These are phyloP conservation scores for Pongo pygmaeus DNA, from an alignment of 2,113 vertebrate genomes.

Conservation along the genomic window DNA sequence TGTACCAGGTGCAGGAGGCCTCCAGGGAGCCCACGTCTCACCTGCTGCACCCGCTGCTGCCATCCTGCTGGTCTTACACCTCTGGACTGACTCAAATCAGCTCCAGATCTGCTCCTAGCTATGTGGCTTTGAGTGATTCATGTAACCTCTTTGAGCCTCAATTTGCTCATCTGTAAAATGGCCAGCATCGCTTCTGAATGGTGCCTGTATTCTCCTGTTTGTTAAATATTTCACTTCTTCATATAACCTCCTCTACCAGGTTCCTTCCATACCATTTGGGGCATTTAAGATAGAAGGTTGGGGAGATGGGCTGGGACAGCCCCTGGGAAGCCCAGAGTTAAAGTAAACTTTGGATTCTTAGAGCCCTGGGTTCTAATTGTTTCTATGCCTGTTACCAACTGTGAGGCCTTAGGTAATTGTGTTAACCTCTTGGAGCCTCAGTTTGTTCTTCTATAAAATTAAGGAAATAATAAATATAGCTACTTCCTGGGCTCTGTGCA, in stretches of 20 bases:
- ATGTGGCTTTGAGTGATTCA: neutral
- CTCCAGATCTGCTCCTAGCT: neutral
- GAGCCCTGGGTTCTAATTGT: neutral
- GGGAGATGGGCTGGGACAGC: neutral
- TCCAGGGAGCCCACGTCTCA: neutral
- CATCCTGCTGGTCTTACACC: neutral
- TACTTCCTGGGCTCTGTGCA: neutral
- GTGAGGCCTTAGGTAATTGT: neutral
- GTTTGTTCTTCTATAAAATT: conserved; percentile 2
- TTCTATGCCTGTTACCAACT: neutral
- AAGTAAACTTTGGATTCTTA: neutral
- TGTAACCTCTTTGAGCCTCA: neutral
- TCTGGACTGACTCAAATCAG: neutral
- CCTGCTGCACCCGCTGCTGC: neutral
- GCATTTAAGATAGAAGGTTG: neutral
- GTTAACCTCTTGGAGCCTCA: neutral
- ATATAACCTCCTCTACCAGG: neutral
- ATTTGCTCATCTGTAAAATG: neutral
- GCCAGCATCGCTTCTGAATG: neutral
- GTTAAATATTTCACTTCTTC: neutral
- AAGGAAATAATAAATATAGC: neutral
- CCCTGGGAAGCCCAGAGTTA: neutral
- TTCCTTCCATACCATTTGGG: neutral
- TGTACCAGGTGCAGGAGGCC: neutral
- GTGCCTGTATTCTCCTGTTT: neutral